Evolutionary conservation across 2,113 vertebrate genomes (phyloP).

Genomic region (Cranoglanis bouderius): DNA sequence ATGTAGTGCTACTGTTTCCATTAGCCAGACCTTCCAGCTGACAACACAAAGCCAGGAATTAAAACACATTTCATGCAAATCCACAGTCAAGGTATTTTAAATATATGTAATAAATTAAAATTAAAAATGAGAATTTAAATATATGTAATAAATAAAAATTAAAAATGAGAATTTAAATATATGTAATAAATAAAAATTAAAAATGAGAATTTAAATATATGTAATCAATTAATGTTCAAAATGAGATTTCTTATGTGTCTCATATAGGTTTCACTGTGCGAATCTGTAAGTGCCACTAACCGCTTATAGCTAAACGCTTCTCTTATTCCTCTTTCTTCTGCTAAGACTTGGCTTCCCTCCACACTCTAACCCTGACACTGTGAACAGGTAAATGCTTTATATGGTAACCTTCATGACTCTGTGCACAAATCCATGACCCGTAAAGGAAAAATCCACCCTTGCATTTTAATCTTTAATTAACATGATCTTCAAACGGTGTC

Average conservation of each 20-base stretch:
- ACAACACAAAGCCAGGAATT: not conserved
- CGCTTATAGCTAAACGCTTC: slow-evolving; percentile 33
- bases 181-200: not conserved
- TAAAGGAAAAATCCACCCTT: not conserved
- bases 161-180: not conserved
- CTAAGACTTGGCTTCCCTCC: slow-evolving; percentile 75
- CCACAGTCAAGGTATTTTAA: not conserved
- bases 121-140: not conserved
- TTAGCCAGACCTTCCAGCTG: not conserved
- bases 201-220: not conserved
- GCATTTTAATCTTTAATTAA: not conserved
- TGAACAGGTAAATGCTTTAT: slow-evolving; percentile 69
- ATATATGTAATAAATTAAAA: not conserved
- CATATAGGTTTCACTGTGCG: not conserved
- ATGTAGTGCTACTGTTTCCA: not conserved
- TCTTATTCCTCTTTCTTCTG: slow-evolving; percentile 53
- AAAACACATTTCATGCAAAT: not conserved
- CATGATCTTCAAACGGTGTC: not conserved
- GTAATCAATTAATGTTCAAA: not conserved
- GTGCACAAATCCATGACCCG: not conserved
- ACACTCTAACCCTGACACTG: slow-evolving; percentile 63
- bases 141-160: not conserved
- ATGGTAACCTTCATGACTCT: not conserved
- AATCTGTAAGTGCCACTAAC: not conserved
- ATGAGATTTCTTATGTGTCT: not conserved